These are phyloP conservation scores for Aplysia californica DNA, from an alignment of 1,140 invertebrate genomes.

Conservation along the genomic window DNA sequence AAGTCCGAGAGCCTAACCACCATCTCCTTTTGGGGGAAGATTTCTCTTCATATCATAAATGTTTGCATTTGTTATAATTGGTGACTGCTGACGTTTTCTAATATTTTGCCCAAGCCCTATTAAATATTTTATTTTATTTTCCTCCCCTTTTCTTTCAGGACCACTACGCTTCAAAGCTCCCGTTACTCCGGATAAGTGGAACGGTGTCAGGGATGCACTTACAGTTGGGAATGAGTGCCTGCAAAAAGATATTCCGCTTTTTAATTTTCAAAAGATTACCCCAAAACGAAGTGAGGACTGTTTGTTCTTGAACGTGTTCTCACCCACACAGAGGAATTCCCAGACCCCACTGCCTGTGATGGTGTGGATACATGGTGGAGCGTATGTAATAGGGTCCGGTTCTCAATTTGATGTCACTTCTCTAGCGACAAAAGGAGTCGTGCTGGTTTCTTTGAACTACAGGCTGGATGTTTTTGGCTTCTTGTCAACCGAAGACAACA, in stretches of 20 bases:
- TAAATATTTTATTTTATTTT: too few species aligned
- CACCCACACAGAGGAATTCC: not conserved
- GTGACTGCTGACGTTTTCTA: not conserved
- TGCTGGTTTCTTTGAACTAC: constrained; percentile 72
- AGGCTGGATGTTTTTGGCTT: constrained; percentile 79
- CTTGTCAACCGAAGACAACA: constrained; percentile 88
- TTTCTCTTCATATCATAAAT: too few species aligned
- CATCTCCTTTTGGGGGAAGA: not conserved
- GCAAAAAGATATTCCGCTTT: too few species aligned
- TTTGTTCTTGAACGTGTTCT: constrained; percentile 11
- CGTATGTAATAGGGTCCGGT: constrained; percentile 73
- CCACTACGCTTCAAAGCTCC: too few species aligned
- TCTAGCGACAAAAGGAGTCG: constrained; percentile 65
- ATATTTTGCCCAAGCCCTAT: too few species aligned
- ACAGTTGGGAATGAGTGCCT: constrained; percentile 27
- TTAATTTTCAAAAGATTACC: too few species aligned
- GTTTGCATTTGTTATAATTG: not conserved
- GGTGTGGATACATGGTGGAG: constrained; percentile 57
- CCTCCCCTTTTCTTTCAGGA: too few species aligned
- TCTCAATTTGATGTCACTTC: constrained; percentile 60
- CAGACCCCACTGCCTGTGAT: constrained; percentile 55
- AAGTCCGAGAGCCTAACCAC: not conserved
- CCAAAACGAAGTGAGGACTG: constrained; percentile 7
- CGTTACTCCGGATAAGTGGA: constrained; percentile 23
- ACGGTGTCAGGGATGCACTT: constrained; percentile 26